Conservation (phyloP, 2,113 vertebrate genomes). For the Cyphomyrus plagiostoma region DNA sequence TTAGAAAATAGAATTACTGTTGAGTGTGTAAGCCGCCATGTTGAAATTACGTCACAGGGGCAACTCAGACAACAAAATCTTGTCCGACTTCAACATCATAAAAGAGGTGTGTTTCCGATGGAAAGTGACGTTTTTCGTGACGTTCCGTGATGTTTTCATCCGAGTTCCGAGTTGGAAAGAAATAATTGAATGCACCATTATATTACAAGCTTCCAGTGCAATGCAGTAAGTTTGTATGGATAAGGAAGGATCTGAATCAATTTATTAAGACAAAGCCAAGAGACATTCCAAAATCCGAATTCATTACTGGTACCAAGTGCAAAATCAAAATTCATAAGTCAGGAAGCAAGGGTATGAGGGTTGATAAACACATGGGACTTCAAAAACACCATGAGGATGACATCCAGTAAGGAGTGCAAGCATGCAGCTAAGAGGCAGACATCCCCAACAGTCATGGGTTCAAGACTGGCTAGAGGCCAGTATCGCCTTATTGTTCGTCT, state of each 20-base stretch:
- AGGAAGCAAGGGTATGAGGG: not conserved
- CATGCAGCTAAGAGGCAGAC: not conserved
- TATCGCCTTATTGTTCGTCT: not conserved
- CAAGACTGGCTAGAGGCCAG: not conserved
- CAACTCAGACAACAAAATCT: no score
- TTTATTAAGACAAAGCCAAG: not conserved
- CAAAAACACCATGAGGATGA: not conserved
- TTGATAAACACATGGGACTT: not conserved
- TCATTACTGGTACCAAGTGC: not conserved
- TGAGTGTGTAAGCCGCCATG: no score
- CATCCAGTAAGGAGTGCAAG: not conserved
- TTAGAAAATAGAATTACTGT: no score
- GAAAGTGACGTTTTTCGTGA: no score
- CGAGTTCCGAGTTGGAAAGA: no score
- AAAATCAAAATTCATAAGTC: not conserved
- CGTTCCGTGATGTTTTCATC: no score
- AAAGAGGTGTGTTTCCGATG: no score
- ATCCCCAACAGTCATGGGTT: not conserved
- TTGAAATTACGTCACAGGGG: no score
- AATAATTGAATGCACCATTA: no score
- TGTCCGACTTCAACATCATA: no score
- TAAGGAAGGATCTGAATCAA: not conserved
- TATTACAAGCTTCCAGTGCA: no score
- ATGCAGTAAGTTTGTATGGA: no score
- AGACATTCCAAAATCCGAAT: not conserved